These are phyloP conservation scores for Schizaphis graminum DNA, from an alignment of 2,888 invertebrate genomes.

Conservation along the genomic window DNA sequence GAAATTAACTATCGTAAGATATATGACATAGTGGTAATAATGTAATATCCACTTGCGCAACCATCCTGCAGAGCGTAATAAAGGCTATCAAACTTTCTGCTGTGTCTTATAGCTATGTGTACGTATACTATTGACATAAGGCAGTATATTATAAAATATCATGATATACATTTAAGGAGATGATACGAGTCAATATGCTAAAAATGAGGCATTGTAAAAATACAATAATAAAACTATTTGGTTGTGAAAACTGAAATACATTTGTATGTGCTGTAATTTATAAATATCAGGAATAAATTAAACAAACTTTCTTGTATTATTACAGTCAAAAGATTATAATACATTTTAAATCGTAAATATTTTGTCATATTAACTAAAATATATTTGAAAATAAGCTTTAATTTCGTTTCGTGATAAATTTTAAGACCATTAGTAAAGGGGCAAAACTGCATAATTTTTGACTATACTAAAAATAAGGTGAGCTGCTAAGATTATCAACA, in stretches of 20 bases:
- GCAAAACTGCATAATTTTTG: no score
- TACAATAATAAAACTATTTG: not conserved
- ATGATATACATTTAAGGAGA: not conserved
- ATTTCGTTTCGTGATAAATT: not conserved
- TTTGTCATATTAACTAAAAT: no score
- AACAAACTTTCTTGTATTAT: no score
- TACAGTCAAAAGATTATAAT: no score
- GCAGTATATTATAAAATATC: no score
- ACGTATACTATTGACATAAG: not conserved
- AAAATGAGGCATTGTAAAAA: not conserved
- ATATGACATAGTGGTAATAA: not conserved
- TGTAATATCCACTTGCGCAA: not conserved
- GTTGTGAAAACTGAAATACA: no score
- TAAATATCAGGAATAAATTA: not conserved
- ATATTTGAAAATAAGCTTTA: not conserved
- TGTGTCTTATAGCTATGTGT: not conserved
- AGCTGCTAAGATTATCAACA: no score
- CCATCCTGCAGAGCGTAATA: not conserved
- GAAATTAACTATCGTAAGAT: slow-evolving; percentile 38
- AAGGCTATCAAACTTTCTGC: not conserved
- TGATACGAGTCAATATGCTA: not conserved
- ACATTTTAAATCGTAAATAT: not conserved
- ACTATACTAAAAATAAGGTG: no score
- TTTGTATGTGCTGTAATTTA: not conserved
- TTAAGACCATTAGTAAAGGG: not conserved